Base-by-base conservation (phyloP, 2,888 invertebrate genomes). In the Halocaridina rubra region DNA sequence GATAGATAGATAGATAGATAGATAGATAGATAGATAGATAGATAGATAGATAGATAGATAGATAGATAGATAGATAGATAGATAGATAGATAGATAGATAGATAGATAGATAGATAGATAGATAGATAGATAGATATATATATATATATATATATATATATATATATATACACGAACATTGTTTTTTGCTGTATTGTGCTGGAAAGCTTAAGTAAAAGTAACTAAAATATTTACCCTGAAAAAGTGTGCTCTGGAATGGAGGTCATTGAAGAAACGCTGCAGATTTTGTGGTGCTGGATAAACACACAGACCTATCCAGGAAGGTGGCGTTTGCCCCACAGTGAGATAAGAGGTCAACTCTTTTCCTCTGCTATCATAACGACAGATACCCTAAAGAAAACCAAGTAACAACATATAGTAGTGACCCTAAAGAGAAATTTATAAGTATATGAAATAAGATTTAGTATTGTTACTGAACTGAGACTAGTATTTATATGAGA, bases 231-330 rank as follows among this genome's bases (percentile, higher is more conserved):
- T 57, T 16, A 75, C 82, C 71, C 57, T 71, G 19, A 82, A 77
- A 59, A 82, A 82, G 27, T 33, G 8, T 13, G 69, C 61, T 53
- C 77, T 77, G 24, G 59, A 71, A 61, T 77, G 71, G 27, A 82
- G 39, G 19, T 82, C 71, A 13, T 61, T 32, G 2, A 82, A 32
- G 67, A 82, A 82, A 16, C 46, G 33, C 19, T 59, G 32, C 19
- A 82, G 82, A 5, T 29, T 30, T 19, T 59, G 30, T 2, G 82
- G 77, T 1, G 77, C 71, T 22, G 81, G 77, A 3, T 77, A 24
- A 13, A 30, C 8, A 19, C 69, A 82, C 67, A 77, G 57, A 8
- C 61, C 24, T 16, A 33, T 30, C 82, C 82, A 82, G 22, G 61
- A 5, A 3, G 27, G 29, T 3, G 81, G 81, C 2, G 81, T 81